Conservation (phyloP, 2,888 invertebrate species). For the Oxytorus armatus region DNA sequence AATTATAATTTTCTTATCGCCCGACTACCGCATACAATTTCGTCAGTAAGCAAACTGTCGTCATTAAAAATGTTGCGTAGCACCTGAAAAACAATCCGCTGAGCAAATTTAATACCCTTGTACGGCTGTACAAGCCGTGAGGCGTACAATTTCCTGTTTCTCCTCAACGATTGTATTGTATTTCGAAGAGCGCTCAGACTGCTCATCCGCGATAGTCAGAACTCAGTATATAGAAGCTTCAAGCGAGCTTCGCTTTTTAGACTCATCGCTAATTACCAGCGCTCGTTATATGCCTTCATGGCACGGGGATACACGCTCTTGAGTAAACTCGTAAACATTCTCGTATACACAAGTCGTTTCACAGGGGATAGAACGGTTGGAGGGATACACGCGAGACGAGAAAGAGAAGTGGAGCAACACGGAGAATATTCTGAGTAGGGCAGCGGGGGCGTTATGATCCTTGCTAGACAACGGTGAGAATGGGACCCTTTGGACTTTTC, state of each 20-base stretch:
- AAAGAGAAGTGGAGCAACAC: conserved; percentile 11
- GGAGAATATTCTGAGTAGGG: conserved; percentile 31
- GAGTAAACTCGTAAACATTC: conserved; percentile 65
- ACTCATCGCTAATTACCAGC: conserved; percentile 60
- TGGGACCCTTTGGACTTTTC: conserved; percentile 44
- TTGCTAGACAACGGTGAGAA: not conserved
- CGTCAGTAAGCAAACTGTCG: not conserved
- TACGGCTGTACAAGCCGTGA: too few relatives aligned
- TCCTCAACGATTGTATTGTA: conserved; percentile 4
- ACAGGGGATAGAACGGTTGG: conserved; percentile 1
- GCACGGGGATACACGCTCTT: conserved; percentile 41
- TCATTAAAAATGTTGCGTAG: too few relatives aligned
- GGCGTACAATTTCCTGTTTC: too few relatives aligned
- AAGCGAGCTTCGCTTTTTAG: conserved; percentile 55
- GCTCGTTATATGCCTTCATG: conserved; percentile 63
- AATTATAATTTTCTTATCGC: too few relatives aligned
- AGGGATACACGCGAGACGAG: conserved; percentile 2
- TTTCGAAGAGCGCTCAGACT: not conserved
- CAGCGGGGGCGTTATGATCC: conserved; percentile 8
- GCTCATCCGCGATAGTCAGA: conserved; percentile 2
- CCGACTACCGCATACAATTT: too few relatives aligned
- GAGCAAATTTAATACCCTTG: too few relatives aligned
- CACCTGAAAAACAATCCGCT: not conserved
- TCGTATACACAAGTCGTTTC: conserved; percentile 42
- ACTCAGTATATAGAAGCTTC: conserved; percentile 6